Conservation (phyloP, 2,797 vertebrate genomes). For the Lophotriccus pileatus region DNA sequence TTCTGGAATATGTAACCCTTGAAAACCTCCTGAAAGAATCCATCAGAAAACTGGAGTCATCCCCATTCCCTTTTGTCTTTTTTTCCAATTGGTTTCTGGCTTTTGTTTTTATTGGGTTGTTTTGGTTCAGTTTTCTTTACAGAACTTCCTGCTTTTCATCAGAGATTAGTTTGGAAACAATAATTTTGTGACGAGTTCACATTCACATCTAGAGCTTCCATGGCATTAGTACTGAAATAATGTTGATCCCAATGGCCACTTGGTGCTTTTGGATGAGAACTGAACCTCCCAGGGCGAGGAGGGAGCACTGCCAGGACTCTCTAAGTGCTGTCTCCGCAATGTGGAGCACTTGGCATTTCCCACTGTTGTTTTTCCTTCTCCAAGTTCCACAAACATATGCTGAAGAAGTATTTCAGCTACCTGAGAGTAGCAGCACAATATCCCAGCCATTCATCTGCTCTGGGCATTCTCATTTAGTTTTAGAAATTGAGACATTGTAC, state of each 20-base stretch:
- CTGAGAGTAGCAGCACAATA: neutral
- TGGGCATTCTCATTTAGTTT: neutral
- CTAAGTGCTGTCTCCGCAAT: neutral
- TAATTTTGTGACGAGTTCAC: neutral
- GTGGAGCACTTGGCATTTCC: constrained; percentile 7
- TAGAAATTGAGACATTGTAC: neutral
- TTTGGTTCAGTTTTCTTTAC: neutral
- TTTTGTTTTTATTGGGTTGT: neutral
- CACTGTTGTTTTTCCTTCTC: neutral
- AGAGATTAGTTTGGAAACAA: neutral
- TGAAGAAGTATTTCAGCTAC: neutral
- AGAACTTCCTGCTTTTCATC: neutral
- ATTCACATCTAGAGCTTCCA: neutral
- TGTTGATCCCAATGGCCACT: neutral
- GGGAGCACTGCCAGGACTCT: neutral
- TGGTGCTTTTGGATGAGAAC: neutral
- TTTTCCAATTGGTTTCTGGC: neutral
- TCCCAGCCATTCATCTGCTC: neutral
- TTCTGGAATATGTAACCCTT: neutral
- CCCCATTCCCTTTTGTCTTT: neutral
- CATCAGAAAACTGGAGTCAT: neutral
- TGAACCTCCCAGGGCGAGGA: neutral
- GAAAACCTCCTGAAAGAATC: neutral
- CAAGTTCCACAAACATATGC: neutral
- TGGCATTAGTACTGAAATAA: neutral